Evolutionary conservation across 1,140 invertebrate genomes (phyloP).

Genomic region (Aradophagus sp.): DNA sequence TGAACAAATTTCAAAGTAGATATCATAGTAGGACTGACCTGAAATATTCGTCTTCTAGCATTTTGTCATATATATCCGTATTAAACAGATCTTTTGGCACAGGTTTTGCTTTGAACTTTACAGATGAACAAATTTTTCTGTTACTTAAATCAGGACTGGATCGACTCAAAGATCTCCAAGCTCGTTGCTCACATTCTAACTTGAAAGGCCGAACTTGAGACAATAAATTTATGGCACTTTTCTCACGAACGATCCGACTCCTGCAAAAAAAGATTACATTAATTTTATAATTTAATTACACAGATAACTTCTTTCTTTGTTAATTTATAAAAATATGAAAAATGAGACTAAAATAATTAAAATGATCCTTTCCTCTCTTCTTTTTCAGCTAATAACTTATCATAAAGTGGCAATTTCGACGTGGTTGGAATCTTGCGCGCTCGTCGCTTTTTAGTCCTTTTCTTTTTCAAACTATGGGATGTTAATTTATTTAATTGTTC

Average conservation of each 20-base stretch:
- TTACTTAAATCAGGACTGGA: conserved; percentile 76
- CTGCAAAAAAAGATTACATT: conserved; percentile 40
- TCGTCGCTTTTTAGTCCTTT: conserved; percentile 65
- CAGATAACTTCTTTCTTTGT: no score
- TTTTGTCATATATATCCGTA: conserved; percentile 81
- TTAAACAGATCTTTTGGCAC: conserved; percentile 82
- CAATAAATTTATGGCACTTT: conserved; percentile 70
- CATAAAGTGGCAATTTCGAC: conserved; percentile 80
- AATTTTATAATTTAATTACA: no score
- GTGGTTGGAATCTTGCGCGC: conserved; percentile 81
- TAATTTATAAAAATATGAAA: no score
- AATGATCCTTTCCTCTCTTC: conserved; percentile 77
- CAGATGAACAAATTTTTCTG: conserved; percentile 55
- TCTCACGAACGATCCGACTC: conserved; percentile 70
- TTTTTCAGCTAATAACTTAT: conserved; percentile 81
- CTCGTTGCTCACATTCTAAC: conserved; percentile 70
- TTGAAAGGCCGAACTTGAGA: conserved; percentile 78
- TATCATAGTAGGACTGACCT: no score
- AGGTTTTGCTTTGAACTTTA: conserved; percentile 79
- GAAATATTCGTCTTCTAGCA: conserved; percentile 82
- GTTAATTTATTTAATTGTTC: conserved; percentile 67
- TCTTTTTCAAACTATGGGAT: conserved; percentile 71
- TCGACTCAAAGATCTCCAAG: conserved; percentile 70
- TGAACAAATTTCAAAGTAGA: no score
- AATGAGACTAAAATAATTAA: not conserved